A percentile compares a stretch with the other conserved stretches of the same genome.
Evolutionary conservation across 92 coral and sea anemone genomes (phyloP).

Genomic region (Palythoa caribaeorum): DNA sequence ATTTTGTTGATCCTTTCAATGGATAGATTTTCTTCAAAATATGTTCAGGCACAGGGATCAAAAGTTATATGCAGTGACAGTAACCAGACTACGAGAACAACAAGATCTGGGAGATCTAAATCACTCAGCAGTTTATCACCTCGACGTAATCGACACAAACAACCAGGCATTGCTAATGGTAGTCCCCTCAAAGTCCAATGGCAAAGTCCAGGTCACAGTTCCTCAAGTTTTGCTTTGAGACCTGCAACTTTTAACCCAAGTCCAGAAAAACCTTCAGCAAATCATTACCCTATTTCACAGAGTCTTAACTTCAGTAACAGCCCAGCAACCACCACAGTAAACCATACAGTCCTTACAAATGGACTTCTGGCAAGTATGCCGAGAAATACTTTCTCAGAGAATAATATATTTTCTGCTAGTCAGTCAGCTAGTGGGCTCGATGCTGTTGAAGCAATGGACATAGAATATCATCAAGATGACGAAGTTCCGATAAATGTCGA

Average conservation of each 20-base stretch:
- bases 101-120: constrained; percentile 29
- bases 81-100: constrained; percentile 9
- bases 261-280: constrained; percentile 50
- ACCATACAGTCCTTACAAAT: constrained; percentile 19
- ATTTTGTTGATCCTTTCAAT: not conserved
- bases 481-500: constrained; percentile 22
- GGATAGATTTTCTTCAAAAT: constrained; percentile 14
- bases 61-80: constrained; percentile 35
- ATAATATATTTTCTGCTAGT: constrained; percentile 24
- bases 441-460: constrained; percentile 73
- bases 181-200: constrained; percentile 40
- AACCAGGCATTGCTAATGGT: constrained; percentile 26
- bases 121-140: constrained; percentile 21
- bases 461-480: constrained; percentile 61
- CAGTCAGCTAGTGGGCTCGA: constrained; percentile 31
- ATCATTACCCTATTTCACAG: not conserved
- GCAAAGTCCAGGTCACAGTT: constrained; percentile 39
- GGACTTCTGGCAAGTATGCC: constrained; percentile 29
- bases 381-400: constrained; percentile 1
- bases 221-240: constrained; percentile 7
- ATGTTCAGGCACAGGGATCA: constrained; percentile 18
- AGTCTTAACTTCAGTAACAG: constrained; percentile 1
- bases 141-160: constrained; percentile 33
- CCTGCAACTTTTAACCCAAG: constrained; percentile 41
- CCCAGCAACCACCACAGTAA: not conserved